Conservation (phyloP, 2,888 invertebrate species). For the Cephus nigrinus region DNA sequence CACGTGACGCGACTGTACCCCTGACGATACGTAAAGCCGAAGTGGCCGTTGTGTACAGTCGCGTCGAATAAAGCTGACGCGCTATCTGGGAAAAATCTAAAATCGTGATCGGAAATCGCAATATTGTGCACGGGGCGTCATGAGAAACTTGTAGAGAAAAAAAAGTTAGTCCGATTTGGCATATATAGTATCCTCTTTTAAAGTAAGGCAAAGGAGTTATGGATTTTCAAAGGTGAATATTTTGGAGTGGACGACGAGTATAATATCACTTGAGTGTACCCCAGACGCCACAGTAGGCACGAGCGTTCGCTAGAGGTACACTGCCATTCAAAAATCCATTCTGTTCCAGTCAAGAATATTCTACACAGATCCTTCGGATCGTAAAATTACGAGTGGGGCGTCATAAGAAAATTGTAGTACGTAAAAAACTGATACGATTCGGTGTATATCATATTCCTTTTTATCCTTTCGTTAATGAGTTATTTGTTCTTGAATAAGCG, state of each 20-base stretch:
- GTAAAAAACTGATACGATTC: slow-evolving; percentile 54
- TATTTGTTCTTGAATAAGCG: slow-evolving; percentile 31
- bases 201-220: slow-evolving; percentile 39
- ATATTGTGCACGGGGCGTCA: slow-evolving; percentile 46
- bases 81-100: slow-evolving; percentile 12
- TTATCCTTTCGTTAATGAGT: slow-evolving; percentile 21
- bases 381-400: slow-evolving; percentile 53
- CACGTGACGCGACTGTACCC: slow-evolving; percentile 6
- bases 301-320: slow-evolving; percentile 9
- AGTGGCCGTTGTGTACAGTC: slow-evolving; percentile 34
- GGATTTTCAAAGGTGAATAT: slow-evolving; percentile 35
- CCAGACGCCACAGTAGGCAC: slow-evolving; percentile 47
- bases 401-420: slow-evolving; percentile 48
- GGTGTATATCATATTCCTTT: slow-evolving; percentile 47
- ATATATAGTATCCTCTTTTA: slow-evolving; percentile 39
- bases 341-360: not conserved
- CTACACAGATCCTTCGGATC: slow-evolving; percentile 36
- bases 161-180: slow-evolving; percentile 59
- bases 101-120: slow-evolving; percentile 36
- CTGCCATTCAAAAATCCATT: not conserved
- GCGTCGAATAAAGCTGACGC: slow-evolving; percentile 20
- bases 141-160: slow-evolving; percentile 47
- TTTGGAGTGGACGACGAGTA: slow-evolving; percentile 23
- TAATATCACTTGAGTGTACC: slow-evolving; percentile 46
- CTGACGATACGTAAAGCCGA: slow-evolving; percentile 17